Evolutionary conservation across 2,888 invertebrate genomes (phyloP).

Genomic region (Halictus quadricinctus): DNA sequence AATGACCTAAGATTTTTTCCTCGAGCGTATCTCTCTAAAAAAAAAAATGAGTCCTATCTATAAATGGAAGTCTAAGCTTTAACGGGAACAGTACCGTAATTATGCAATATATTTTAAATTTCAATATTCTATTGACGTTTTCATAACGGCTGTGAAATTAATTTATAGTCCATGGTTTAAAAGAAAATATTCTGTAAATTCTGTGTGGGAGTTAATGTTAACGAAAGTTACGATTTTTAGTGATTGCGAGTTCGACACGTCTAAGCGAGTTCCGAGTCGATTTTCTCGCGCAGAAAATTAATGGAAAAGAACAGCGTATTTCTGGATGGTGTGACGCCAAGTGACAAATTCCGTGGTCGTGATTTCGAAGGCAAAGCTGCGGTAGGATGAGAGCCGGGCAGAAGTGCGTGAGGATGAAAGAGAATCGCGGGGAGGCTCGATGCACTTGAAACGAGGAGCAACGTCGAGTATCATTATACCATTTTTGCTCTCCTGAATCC

Average conservation of each 20-base stretch:
- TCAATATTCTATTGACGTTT: too few species aligned
- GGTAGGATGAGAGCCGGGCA: background rate
- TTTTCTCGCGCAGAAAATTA: background rate
- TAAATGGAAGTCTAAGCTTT: background rate
- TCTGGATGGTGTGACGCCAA: background rate
- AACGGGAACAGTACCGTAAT: background rate
- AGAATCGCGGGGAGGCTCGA: conserved; percentile 42
- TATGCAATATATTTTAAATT: background rate
- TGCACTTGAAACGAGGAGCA: conserved; percentile 62
- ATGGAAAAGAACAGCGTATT: background rate
- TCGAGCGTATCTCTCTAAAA: too few species aligned
- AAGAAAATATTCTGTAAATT: background rate
- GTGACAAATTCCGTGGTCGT: background rate
- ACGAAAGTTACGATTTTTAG: too few species aligned
- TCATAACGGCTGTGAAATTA: background rate
- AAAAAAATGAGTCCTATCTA: too few species aligned
- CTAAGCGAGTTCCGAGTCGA: background rate
- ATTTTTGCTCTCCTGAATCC: conserved; percentile 68
- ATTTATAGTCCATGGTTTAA: too few species aligned
- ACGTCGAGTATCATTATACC: conserved; percentile 65
- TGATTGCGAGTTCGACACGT: too few species aligned
- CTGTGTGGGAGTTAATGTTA: too few species aligned
- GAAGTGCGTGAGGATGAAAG: conserved; percentile 20
- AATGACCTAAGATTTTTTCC: background rate
- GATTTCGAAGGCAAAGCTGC: background rate